Conservation (phyloP, 2,797 vertebrate genomes). For the Sebastes vulpes region DNA sequence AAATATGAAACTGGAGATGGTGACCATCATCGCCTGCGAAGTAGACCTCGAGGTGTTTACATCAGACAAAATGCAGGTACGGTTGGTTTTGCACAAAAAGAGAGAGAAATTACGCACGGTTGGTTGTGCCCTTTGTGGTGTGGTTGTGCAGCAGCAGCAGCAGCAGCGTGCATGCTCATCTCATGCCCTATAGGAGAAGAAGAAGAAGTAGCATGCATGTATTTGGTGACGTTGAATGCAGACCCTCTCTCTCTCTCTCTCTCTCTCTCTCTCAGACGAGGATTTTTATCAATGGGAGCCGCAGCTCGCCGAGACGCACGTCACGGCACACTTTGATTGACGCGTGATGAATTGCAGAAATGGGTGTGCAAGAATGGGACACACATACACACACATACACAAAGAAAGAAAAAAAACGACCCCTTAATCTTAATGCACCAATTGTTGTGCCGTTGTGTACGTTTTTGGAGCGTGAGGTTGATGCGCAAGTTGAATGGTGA, state of each 20-base stretch:
- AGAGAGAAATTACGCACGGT: neutral
- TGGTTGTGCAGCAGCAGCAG: slow-evolving; percentile 1
- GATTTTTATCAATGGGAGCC: slow-evolving; percentile 87
- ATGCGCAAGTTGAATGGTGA: slow-evolving; percentile 24
- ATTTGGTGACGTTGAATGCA: slow-evolving; percentile 75
- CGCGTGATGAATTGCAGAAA: slow-evolving; percentile 50
- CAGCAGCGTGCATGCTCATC: slow-evolving; percentile 43
- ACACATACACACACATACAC: neutral
- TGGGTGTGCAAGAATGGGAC: neutral
- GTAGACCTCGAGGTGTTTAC: slow-evolving; percentile 88
- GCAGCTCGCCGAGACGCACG: slow-evolving; percentile 72
- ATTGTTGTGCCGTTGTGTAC: neutral
- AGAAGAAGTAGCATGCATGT: slow-evolving; percentile 44
- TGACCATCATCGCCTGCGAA: slow-evolving; percentile 90
- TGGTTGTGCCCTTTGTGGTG: slow-evolving; percentile 24
- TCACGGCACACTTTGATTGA: slow-evolving; percentile 16
- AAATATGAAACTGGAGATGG: slow-evolving; percentile 91
- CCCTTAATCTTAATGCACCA: slow-evolving; percentile 15
- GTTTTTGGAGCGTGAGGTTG: neutral
- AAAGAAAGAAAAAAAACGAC: neutral
- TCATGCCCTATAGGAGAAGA: neutral
- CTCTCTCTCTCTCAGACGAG: slow-evolving; percentile 21
- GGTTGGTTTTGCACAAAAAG: neutral
- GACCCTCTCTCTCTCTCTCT: slow-evolving; percentile 17
- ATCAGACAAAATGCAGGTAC: slow-evolving; percentile 89